These are phyloP conservation scores for Drosophila teissieri DNA, from an alignment of 1,140 invertebrate genomes.

Conservation along the genomic window DNA sequence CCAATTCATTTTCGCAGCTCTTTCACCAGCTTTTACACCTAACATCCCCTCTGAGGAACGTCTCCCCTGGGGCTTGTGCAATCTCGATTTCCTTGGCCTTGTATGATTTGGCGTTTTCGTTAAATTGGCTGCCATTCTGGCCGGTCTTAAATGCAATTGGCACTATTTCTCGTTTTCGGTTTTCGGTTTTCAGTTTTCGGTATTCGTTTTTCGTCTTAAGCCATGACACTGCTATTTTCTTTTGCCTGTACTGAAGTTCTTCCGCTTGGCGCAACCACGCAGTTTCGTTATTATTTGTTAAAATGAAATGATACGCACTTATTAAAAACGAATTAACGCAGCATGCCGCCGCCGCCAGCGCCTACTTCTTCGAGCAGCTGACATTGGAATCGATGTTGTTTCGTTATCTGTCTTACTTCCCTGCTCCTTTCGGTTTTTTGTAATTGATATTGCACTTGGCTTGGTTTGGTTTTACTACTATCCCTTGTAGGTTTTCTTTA, in stretches of 20 bases:
- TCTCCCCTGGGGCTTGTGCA: slow-evolving; percentile 51
- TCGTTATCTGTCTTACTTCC: slow-evolving; percentile 37
- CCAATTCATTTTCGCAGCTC: slow-evolving; percentile 50
- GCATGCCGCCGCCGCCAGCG: slow-evolving; percentile 65
- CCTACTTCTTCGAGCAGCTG: slow-evolving; percentile 49
- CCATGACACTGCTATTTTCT: slow-evolving; percentile 49
- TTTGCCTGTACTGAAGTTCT: slow-evolving; percentile 27
- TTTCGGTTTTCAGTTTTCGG: slow-evolving; percentile 35
- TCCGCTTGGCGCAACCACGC: slow-evolving; percentile 24
- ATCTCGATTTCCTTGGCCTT: slow-evolving; percentile 81
- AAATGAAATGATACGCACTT: slow-evolving; percentile 83
- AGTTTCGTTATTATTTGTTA: slow-evolving; percentile 74
- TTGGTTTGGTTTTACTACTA: slow-evolving; percentile 23
- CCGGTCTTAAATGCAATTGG: slow-evolving; percentile 74
- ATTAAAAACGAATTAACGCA: slow-evolving; percentile 83
- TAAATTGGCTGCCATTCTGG: slow-evolving; percentile 82
- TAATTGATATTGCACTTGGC: slow-evolving; percentile 74
- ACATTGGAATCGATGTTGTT: slow-evolving; percentile 60
- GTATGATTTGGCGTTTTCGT: slow-evolving; percentile 80
- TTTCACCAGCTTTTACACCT: slow-evolving; percentile 54
- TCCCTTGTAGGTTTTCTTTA: slow-evolving; percentile 26
- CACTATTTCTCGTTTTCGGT: slow-evolving; percentile 62
- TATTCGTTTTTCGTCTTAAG: slow-evolving; percentile 45
- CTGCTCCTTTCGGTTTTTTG: slow-evolving; percentile 65
- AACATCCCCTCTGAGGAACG: not conserved